Evolutionary conservation across 2,113 vertebrate species (phyloP), one percentile per base, ranked within the genome.

Genomic region (Patagioenas fasciata): DNA sequence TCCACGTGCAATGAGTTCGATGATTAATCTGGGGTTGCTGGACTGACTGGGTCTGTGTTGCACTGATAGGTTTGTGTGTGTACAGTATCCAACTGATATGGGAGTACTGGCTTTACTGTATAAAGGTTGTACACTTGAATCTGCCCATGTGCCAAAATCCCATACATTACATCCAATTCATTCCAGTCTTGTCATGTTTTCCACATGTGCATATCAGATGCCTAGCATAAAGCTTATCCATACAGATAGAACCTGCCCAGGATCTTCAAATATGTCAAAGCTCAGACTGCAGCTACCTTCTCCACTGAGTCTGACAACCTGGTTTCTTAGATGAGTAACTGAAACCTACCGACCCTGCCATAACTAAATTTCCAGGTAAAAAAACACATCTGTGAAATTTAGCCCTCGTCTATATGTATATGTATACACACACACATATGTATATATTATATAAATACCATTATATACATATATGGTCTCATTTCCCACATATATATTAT

Each of bases 121-220:
- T 72, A 56, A 74, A 81, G 19, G 5, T 20, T 80, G 38, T 44
- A 54, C 36, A 17, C 50, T 72, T 69, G 48, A 31, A 85, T 69
- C 31, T 66, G 64, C 60, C 83, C 13, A 3, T 24, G 11, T 26
- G 73, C 20, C 34, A 73, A 82, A 85, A 83, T 21, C 51, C 57
- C 8, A 2, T 67, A 57, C 20, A 19, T 62, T 70, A 66, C 44
- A 84, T 56, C 15, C 34, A 84, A 3, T 83, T 86, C 29, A 74
- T 93, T 95, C 83, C 57, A 86, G 26, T 74, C 32, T 54, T 78
- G 31, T 47, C 53, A n/a, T 62, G 38, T 74, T 92, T 96, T 88
- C 67, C 64, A 77, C 48, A 60, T 36, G 36, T 79, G 80, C 53
- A 53, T 29, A 81, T 75, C 65, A 92, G 32, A 87, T 80, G 34